Conservation (phyloP, 1,140 invertebrate genomes). For the Drosophila pectinifera region DNA sequence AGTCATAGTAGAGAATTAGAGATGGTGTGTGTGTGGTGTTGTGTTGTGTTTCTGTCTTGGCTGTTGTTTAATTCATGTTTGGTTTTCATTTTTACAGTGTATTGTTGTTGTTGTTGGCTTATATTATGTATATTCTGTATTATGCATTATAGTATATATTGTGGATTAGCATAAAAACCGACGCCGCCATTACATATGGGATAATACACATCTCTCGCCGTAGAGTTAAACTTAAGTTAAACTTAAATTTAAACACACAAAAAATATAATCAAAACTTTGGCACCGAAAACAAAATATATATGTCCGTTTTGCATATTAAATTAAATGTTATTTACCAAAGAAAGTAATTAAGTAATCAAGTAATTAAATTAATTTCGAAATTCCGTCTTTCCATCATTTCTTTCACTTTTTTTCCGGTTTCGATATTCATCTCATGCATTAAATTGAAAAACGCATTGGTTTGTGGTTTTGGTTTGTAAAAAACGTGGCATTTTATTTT, state of each 20-base stretch:
- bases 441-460: conserved; percentile 75
- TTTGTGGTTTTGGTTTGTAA: conserved; percentile 66
- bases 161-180: conserved; percentile 58
- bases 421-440: conserved; percentile 43
- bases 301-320: conserved; percentile 44
- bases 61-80: conserved; percentile 11
- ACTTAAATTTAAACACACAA: conserved; percentile 71
- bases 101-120: conserved; percentile 14
- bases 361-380: conserved; percentile 42
- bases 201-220: conserved; percentile 50
- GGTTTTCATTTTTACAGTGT: conserved; percentile 44
- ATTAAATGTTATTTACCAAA: conserved; percentile 76
- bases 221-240: conserved; percentile 48
- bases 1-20: conserved; percentile 15
- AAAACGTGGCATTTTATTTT: conserved; percentile 73
- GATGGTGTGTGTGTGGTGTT: conserved; percentile 14
- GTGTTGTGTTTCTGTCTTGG: conserved; percentile 22
- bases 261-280: conserved; percentile 35
- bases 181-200: conserved; percentile 49
- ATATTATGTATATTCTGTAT: conserved; percentile 27
- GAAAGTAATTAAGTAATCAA: conserved; percentile 33
- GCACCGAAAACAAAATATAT: conserved; percentile 54
- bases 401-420: neutral
- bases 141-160: conserved; percentile 40
- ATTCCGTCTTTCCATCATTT: conserved; percentile 4